Evolutionary conservation across 2,888 invertebrate species (phyloP).

Genomic region (Labia minor): DNA sequence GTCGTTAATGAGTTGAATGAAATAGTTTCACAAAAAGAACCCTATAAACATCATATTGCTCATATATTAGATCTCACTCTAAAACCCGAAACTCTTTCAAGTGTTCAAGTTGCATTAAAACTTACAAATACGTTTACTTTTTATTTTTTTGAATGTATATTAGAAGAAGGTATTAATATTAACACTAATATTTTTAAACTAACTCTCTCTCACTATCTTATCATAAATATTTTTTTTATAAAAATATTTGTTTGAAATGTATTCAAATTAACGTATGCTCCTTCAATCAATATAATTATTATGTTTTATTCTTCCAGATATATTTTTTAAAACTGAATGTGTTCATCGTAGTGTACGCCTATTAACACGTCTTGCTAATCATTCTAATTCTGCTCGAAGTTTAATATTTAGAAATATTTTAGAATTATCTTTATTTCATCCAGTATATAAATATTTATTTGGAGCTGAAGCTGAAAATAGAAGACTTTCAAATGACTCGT

Average conservation of each 20-base stretch:
- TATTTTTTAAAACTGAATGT: not conserved
- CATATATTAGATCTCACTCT: slow-evolving; percentile 55
- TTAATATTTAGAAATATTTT: slow-evolving; percentile 61
- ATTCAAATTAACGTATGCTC: no score
- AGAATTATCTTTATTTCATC: slow-evolving; percentile 57
- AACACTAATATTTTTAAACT: no score
- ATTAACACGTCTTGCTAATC: slow-evolving; percentile 52
- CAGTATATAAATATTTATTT: slow-evolving; percentile 49
- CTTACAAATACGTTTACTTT: slow-evolving; percentile 58
- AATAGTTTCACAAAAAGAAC: not conserved
- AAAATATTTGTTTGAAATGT: no score
- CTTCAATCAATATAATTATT: no score
- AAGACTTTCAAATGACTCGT: not conserved
- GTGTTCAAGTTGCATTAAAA: slow-evolving; percentile 55
- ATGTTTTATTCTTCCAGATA: not conserved
- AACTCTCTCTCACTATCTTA: no score
- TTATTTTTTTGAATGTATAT: slow-evolving; percentile 65
- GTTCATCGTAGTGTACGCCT: slow-evolving; percentile 35
- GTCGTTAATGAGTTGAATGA: not conserved
- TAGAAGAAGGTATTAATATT: slow-evolving; percentile 56
- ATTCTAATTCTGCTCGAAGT: slow-evolving; percentile 58
- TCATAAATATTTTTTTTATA: no score
- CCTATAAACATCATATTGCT: slow-evolving; percentile 41
- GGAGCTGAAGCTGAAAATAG: slow-evolving; percentile 47
- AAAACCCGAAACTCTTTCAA: slow-evolving; percentile 49